These are phyloP conservation scores for Herpetotheres cachinnans DNA, from an alignment of 2,113 vertebrate genomes.

Conservation along the genomic window DNA sequence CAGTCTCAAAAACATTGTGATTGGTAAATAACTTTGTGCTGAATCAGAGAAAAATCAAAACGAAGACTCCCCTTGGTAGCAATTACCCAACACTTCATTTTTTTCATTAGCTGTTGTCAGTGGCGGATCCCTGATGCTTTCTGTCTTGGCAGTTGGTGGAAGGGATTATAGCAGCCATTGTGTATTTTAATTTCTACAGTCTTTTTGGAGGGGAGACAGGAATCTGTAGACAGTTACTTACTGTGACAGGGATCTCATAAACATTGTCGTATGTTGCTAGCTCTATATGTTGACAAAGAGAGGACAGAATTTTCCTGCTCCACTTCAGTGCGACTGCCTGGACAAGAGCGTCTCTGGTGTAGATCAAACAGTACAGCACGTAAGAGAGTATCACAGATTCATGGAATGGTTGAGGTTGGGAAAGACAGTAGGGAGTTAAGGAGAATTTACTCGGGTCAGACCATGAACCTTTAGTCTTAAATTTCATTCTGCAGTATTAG, in stretches of 20 bases:
- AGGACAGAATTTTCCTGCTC: background rate
- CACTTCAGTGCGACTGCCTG: background rate
- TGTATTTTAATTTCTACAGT: background rate
- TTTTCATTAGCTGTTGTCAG: background rate
- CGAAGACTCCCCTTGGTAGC: background rate
- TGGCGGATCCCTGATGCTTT: background rate
- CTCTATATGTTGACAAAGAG: background rate
- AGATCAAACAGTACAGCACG: background rate
- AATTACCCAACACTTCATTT: background rate
- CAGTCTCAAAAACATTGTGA: background rate
- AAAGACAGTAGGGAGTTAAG: background rate
- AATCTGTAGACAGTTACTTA: background rate
- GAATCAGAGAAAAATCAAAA: background rate
- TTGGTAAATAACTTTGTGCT: background rate
- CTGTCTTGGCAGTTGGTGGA: background rate
- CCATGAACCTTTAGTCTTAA: background rate
- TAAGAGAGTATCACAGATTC: background rate
- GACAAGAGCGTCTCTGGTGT: background rate
- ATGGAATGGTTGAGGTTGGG: background rate
- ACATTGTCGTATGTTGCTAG: background rate
- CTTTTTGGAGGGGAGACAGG: background rate
- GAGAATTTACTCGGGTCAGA: background rate
- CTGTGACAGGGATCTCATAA: background rate
- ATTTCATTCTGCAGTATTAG: background rate
- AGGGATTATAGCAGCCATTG: background rate